These are phyloP conservation scores for Hirudo medicinalis DNA, from an alignment of 1,140 invertebrate genomes.

Conservation along the genomic window DNA sequence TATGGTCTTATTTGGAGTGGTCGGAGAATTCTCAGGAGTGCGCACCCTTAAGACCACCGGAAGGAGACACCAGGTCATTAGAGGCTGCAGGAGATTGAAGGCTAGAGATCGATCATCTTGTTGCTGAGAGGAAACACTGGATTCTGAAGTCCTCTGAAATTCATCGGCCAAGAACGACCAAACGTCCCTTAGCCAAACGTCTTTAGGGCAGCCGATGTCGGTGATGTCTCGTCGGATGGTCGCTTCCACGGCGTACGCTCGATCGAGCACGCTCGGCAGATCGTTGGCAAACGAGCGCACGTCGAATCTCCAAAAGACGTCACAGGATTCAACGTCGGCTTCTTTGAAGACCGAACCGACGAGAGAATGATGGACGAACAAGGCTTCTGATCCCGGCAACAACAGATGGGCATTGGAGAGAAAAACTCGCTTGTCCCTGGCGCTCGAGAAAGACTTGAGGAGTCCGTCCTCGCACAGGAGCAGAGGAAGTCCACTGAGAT, in stretches of 20 bases:
- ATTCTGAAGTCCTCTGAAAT: conserved; percentile 18
- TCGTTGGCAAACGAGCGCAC: conserved; percentile 16
- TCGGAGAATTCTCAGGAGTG: not conserved
- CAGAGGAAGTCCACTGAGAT: conserved; percentile 21
- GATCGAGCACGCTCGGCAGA: conserved; percentile 10
- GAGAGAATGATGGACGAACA: conserved; percentile 19
- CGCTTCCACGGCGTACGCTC: not conserved
- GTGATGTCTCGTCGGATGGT: not conserved
- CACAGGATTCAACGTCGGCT: conserved; percentile 17
- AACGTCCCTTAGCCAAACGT: conserved; percentile 9
- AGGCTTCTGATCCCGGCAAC: conserved; percentile 9
- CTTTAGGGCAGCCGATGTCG: conserved; percentile 2
- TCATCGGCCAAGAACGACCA: conserved; percentile 22
- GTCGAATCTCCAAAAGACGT: conserved; percentile 21
- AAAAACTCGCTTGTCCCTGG: conserved; percentile 17
- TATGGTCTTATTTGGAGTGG: not conserved
- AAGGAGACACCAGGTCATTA: conserved; percentile 19
- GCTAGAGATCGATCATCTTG: conserved; percentile 6
- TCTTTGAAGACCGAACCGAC: conserved; percentile 21
- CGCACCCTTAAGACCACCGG: conserved; percentile 6
- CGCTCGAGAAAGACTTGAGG: conserved; percentile 14
- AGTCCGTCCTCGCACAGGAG: conserved; percentile 19
- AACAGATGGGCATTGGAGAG: conserved; percentile 15
- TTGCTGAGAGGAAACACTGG: not conserved
- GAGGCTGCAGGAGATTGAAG: conserved; percentile 11